phyloP scores from a whole-genome alignment of 2,113 vertebrate species.

The Microcebus ravelobensis region DNA sequence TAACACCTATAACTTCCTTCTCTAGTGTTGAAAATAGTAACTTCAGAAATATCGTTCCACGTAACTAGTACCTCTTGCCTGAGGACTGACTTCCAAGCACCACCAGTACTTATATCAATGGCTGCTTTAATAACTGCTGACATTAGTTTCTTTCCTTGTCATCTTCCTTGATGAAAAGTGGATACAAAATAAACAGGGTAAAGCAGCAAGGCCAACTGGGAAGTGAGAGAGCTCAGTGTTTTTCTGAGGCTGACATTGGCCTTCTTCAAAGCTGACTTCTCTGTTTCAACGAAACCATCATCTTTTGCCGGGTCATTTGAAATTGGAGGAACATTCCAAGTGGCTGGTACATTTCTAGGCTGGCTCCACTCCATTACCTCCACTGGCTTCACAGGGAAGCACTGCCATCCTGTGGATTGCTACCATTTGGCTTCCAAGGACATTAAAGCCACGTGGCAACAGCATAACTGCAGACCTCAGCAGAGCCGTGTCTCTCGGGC shows the following conservation, averaged over 20 bases:
- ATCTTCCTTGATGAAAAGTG: not conserved
- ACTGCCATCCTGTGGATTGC: not conserved
- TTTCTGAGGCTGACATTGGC: not conserved
- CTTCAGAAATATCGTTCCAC: not conserved
- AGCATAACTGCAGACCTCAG: not conserved
- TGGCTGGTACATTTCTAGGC: not conserved
- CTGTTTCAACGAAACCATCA: not conserved
- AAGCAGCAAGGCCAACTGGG: not conserved
- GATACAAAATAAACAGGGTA: not conserved
- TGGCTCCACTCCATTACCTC: not conserved
- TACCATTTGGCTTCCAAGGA: not conserved
- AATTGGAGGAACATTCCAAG: not conserved
- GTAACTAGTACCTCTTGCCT: not conserved
- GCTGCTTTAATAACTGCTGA: not conserved
- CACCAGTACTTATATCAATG: not conserved
- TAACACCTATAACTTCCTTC: not conserved
- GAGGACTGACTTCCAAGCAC: not conserved
- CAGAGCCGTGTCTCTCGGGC: accelerated
- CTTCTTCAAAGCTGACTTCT: not conserved
- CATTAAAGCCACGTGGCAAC: accelerated
- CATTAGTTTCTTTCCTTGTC: not conserved
- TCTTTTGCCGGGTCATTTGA: not conserved
- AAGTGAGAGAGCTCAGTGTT: not conserved
- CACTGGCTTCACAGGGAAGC: not conserved
- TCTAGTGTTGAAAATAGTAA: not conserved